These are phyloP conservation scores for Entomobrya multifasciata DNA, from an alignment of 2,888 invertebrate species.

Conservation along the genomic window DNA sequence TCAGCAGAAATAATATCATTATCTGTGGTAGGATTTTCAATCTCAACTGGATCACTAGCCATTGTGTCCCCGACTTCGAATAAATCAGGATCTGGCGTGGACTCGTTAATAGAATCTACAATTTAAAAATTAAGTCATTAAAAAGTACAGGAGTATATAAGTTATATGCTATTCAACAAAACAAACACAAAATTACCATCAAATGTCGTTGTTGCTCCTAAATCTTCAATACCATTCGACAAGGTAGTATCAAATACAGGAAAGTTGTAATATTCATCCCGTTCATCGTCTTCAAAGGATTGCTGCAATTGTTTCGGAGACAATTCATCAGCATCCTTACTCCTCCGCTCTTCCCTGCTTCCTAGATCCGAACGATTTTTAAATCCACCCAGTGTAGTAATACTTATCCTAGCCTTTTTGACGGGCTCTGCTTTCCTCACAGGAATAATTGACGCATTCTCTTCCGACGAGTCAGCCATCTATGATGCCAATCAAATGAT, in stretches of 20 bases:
- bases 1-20: conserved; percentile 9
- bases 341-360: conserved; percentile 77
- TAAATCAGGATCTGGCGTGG: background rate
- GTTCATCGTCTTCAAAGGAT: conserved; percentile 75
- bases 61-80: background rate
- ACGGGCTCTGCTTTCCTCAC: background rate
- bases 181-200: background rate
- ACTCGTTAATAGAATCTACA: background rate
- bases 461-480: conserved; percentile 48
- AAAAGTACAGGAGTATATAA: background rate
- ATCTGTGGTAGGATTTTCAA: conserved; percentile 29
- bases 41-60: background rate
- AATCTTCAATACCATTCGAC: conserved; percentile 74
- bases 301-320: conserved; percentile 36
- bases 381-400: conserved; percentile 64
- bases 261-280: conserved; percentile 59
- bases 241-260: conserved; percentile 75
- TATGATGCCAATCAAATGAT: conserved; percentile 1
- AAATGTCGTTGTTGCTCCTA: conserved; percentile 54
- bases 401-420: conserved; percentile 27
- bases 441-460: background rate
- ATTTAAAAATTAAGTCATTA: background rate
- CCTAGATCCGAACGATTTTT: conserved; percentile 75
- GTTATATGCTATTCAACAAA: background rate
- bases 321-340: conserved; percentile 73